Evolutionary conservation across 2,888 invertebrate species (phyloP).

Genomic region (Nysson spinosus): DNA sequence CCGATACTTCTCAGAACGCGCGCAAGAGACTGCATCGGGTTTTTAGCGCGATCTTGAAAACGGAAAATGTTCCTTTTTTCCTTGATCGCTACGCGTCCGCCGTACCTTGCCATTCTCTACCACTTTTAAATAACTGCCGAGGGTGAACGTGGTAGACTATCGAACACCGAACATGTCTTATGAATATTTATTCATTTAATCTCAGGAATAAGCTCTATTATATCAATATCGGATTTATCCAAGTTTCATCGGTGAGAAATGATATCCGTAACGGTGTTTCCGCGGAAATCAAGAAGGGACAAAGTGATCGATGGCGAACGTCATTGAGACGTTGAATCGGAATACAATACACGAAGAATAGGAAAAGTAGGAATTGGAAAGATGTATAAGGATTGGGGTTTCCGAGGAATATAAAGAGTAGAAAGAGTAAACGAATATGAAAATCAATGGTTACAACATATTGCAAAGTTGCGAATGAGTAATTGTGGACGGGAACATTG

Average conservation of each 20-base stretch:
- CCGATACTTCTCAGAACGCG: constrained; percentile 71
- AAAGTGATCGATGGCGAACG: constrained; percentile 34
- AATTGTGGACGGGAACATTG: constrained; percentile 3
- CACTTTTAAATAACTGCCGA: no score
- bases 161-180: neutral
- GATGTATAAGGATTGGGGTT: constrained; percentile 21
- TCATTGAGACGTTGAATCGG: constrained; percentile 33
- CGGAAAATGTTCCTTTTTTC: constrained; percentile 67
- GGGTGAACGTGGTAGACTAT: constrained; percentile 10
- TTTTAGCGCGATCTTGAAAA: constrained; percentile 71
- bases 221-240: no score
- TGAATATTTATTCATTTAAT: constrained; percentile 22
- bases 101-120: no score
- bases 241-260: constrained; percentile 23
- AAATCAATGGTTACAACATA: constrained; percentile 8
- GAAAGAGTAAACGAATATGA: neutral
- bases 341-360: constrained; percentile 17
- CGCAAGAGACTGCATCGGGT: constrained; percentile 62
- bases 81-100: no score
- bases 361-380: constrained; percentile 21
- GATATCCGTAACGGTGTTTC: constrained; percentile 31
- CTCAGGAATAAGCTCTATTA: no score
- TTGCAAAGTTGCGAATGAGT: constrained; percentile 16
- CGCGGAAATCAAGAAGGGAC: constrained; percentile 22
- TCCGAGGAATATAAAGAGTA: neutral